Base-by-base conservation (phyloP, 2,797 vertebrate genomes). In the Myotis findleyi region DNA sequence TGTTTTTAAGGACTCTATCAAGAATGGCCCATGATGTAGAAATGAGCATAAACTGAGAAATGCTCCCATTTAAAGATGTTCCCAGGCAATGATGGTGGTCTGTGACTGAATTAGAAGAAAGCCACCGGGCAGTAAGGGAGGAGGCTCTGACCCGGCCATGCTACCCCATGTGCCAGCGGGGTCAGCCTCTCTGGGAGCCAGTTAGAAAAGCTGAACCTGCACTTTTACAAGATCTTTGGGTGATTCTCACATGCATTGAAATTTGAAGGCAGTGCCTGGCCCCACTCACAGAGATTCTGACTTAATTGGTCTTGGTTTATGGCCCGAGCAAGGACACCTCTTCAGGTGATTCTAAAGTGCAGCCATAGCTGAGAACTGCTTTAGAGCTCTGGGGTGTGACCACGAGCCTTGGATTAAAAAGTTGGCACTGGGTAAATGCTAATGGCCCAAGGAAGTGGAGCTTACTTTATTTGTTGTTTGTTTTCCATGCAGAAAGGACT, bases 1-100 rank as follows among this genome's bases (percentile, higher is more conserved):
- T 87, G 23, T 41, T 89, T 96, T 94, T 93, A 94, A 96, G n/a
- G 57, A 3, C 11, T 33, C 30, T 16, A 41, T 80, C 17, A 73
- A 91, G 75, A 95, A 87, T 38, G n/a, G 21, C 53, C 17, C 30
- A 69, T 62, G 51, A 64, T 77, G 93, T 93, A 57, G 47, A 87
- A 87, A 96, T 14, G 82, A 88, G 18, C n/a, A 33, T 49, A 33
- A 30, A 38, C 47, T 76, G 51, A 51, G 44, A 80, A 87, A 30
- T n/a, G 69, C 13, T 84, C n/a, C 27, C 64, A 72, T 89, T 84
- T 95, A 41, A 72, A 89, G 59, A 84, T 47, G 20, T 73, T 66
- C 14, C 44, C 25, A 71, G 66, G 47, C 11, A 68, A 57, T 80
- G 23, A 53, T 92, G 41, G 13, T 51, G 3, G 27, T n/a, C 66